Evolutionary conservation across 2,888 invertebrate species (phyloP).

Genomic region (Drosophila mayaguana): DNA sequence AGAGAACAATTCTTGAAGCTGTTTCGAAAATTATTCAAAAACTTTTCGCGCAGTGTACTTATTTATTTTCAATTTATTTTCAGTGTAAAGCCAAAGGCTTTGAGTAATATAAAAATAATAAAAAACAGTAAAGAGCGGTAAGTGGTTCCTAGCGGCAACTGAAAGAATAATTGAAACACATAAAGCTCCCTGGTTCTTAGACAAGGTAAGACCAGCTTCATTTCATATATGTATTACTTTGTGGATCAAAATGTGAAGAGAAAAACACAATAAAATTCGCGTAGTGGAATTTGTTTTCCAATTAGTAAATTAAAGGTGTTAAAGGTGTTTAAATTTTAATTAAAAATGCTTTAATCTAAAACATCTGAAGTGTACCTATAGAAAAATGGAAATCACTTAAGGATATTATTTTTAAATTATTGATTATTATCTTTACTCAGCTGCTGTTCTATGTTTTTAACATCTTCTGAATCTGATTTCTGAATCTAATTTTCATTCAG

Average conservation of each 20-base stretch:
- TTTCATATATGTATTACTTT: not conserved
- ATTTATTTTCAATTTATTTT: constrained; percentile 9
- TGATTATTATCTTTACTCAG: too few species aligned
- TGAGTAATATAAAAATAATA: not conserved
- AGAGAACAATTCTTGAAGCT: not conserved
- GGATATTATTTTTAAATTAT: too few species aligned
- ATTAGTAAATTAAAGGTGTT: not conserved
- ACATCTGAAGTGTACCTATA: too few species aligned
- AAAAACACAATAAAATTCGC: not conserved
- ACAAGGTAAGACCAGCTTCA: not conserved
- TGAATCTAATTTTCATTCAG: not conserved
- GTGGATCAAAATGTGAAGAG: not conserved
- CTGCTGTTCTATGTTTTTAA: too few species aligned
- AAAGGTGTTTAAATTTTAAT: not conserved
- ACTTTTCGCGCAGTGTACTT: not conserved
- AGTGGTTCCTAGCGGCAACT: constrained; percentile 15
- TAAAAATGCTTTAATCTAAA: too few species aligned
- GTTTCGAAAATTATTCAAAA: not conserved
- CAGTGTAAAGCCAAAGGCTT: constrained; percentile 1
- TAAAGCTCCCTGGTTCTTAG: constrained; percentile 4
- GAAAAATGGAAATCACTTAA: too few species aligned
- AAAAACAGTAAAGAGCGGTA: constrained; percentile 18
- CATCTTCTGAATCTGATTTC: too few species aligned
- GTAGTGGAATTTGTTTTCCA: not conserved
- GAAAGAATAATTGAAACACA: constrained; percentile 6